Evolutionary conservation across 2,888 invertebrate species (phyloP).

Genomic region (Acleris holmiana): DNA sequence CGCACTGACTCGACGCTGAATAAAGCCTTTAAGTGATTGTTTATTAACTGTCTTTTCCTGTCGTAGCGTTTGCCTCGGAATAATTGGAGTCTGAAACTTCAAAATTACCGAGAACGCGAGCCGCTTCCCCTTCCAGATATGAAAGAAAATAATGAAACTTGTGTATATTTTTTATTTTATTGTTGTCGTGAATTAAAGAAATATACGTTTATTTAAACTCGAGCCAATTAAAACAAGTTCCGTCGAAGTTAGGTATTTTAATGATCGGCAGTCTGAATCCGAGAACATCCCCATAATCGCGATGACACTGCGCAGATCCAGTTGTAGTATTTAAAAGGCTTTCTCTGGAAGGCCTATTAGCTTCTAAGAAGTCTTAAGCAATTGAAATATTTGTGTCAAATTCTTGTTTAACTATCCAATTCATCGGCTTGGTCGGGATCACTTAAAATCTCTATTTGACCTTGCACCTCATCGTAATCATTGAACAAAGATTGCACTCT

Average conservation of each 20-base stretch:
- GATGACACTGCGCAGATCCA: neutral
- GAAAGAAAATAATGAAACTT: neutral
- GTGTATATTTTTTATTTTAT: neutral
- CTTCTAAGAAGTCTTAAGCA: too few relatives aligned
- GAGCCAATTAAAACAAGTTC: conserved; percentile 14
- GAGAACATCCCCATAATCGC: neutral
- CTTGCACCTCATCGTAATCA: too few relatives aligned
- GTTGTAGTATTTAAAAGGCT: neutral
- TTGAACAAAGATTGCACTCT: neutral
- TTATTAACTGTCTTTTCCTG: conserved; percentile 2
- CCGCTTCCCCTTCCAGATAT: neutral
- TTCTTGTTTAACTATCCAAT: too few relatives aligned
- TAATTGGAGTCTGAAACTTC: neutral
- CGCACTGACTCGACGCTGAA: neutral
- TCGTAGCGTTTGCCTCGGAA: conserved; percentile 3
- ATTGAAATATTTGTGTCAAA: too few relatives aligned
- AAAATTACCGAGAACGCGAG: neutral
- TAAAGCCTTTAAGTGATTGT: neutral
- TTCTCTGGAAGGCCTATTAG: neutral
- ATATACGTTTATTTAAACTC: conserved; percentile 19
- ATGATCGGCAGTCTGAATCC: conserved; percentile 18
- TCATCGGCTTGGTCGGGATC: too few relatives aligned
- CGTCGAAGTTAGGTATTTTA: conserved; percentile 21
- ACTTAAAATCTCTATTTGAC: too few relatives aligned
- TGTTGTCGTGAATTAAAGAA: conserved; percentile 16